A percentile compares a stretch with the other conserved stretches of the same genome.
Evolutionary conservation across 1,140 invertebrate species (phyloP).

Genomic region (Drosophila kikkawai): DNA sequence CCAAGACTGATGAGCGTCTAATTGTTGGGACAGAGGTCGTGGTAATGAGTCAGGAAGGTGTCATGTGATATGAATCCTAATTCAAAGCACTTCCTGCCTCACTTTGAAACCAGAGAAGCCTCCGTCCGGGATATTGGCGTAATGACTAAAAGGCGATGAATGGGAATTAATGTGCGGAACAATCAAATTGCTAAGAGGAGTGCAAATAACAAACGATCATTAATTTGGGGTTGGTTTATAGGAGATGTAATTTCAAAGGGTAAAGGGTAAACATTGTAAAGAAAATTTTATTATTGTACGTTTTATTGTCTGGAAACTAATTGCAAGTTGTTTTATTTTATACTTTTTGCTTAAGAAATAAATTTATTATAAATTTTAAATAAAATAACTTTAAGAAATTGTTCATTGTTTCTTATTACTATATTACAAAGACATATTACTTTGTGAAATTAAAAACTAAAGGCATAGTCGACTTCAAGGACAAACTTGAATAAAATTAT

Average conservation of each 20-base stretch:
- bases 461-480: no score
- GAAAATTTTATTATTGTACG: not conserved
- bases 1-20: slow-evolving; percentile 47
- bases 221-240: slow-evolving; percentile 3
- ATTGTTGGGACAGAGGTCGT: slow-evolving; percentile 38
- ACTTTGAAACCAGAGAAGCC: slow-evolving; percentile 31
- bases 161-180: slow-evolving; percentile 29
- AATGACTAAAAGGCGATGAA: slow-evolving; percentile 51
- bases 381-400: no score
- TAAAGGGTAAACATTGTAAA: not conserved
- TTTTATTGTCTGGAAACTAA: not conserved
- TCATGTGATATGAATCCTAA: slow-evolving; percentile 76
- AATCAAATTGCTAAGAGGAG: slow-evolving; percentile 21
- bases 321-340: no score
- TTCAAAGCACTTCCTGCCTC: slow-evolving; percentile 36
- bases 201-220: slow-evolving; percentile 11
- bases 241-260: not conserved
- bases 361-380: no score
- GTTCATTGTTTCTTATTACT: no score
- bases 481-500: no score
- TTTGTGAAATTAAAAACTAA: no score
- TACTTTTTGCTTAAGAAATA: no score
- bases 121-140: slow-evolving; percentile 14
- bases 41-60: slow-evolving; percentile 61
- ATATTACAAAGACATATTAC: no score